These are phyloP conservation scores for Aptenodytes forsteri DNA, from an alignment of 2,113 vertebrate species.

Conservation along the genomic window DNA sequence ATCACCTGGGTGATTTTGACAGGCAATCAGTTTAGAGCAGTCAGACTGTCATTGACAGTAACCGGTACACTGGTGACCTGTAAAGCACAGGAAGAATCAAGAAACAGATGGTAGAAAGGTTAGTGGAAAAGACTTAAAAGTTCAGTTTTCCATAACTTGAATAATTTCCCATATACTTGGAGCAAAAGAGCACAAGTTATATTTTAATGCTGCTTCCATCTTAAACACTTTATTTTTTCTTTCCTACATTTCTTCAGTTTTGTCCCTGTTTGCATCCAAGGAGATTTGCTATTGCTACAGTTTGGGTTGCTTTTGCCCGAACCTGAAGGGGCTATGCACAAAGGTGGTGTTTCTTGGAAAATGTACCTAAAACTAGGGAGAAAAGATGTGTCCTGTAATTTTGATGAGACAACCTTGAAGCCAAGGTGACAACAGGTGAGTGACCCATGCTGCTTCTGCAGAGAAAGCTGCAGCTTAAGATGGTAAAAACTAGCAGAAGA, in stretches of 20 bases:
- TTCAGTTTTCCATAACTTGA: neutral
- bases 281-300: neutral
- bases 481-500: neutral
- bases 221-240: neutral
- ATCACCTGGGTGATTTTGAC: neutral
- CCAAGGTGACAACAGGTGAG: neutral
- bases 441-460: neutral
- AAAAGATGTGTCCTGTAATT: neutral
- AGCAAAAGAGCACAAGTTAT: neutral
- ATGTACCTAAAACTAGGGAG: neutral
- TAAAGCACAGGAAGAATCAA: neutral
- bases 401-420: neutral
- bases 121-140: neutral
- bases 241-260: neutral
- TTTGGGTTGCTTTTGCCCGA: neutral
- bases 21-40: neutral
- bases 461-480: neutral
- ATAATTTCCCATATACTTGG: neutral
- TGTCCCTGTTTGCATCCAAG: neutral
- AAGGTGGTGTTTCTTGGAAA: neutral
- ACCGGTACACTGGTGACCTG: neutral
- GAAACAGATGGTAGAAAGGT: neutral
- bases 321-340: neutral
- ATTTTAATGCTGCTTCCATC: neutral
- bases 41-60: neutral